Percentiles rank a stretch among this genome's conserved stretches.
phyloP scores from a whole-genome alignment of 1,140 invertebrate species.

The Cyclargus thomasi region DNA sequence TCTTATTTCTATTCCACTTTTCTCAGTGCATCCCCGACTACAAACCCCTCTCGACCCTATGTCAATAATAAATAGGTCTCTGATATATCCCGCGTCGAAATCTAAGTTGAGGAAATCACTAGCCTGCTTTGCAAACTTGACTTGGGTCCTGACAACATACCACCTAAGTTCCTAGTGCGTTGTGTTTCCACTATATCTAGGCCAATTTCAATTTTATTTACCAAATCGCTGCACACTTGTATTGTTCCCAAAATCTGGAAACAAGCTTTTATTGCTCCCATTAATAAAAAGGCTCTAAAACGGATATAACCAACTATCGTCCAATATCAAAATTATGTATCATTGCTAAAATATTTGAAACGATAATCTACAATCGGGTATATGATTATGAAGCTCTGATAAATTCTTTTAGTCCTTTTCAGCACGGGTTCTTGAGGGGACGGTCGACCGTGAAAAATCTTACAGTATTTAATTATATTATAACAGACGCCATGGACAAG shows the following conservation, averaged over 20 bases:
- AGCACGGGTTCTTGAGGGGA: too few relatives aligned
- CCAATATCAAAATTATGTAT: too few relatives aligned
- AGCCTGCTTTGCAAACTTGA: constrained; percentile 13
- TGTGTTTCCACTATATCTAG: constrained; percentile 4
- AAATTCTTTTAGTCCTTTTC: too few relatives aligned
- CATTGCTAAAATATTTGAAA: too few relatives aligned
- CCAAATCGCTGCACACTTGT: background rate
- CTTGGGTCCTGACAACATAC: constrained; percentile 15
- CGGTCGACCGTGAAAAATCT: too few relatives aligned
- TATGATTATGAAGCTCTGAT: too few relatives aligned
- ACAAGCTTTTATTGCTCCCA: background rate
- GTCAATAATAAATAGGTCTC: background rate
- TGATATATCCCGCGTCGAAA: background rate
- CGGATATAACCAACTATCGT: too few relatives aligned
- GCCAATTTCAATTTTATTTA: background rate
- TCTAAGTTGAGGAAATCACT: background rate
- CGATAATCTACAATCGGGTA: too few relatives aligned
- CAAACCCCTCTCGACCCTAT: background rate
- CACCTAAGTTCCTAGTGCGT: constrained; percentile 3
- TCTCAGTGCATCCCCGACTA: too few relatives aligned
- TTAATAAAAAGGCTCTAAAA: too few relatives aligned
- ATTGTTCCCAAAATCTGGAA: background rate
- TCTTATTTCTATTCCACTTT: constrained; percentile 17
- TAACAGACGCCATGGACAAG: too few relatives aligned
- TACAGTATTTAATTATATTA: too few relatives aligned